These are phyloP conservation scores for Epinotia demarniana DNA, from an alignment of 2,888 invertebrate genomes.

Conservation along the genomic window DNA sequence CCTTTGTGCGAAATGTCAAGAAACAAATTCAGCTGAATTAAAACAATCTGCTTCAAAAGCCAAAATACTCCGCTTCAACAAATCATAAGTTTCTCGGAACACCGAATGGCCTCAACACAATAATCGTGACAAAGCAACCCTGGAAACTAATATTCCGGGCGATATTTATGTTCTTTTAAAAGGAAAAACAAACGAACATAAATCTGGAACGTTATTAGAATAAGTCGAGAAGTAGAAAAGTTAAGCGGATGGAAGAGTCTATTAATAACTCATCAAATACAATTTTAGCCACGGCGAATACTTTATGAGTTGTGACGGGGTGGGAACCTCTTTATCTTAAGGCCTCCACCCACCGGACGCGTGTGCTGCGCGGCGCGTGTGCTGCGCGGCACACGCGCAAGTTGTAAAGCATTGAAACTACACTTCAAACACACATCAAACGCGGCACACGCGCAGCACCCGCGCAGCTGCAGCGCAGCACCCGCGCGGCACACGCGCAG, in stretches of 20 bases:
- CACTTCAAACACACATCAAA: no score
- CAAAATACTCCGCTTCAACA: neutral
- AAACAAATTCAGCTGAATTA: neutral
- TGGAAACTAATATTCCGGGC: slow-evolving; percentile 32
- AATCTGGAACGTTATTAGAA: slow-evolving; percentile 39
- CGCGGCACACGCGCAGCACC: no score
- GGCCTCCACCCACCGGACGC: no score
- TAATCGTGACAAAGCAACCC: slow-evolving; percentile 24
- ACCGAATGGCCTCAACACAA: neutral
- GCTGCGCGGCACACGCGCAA: no score
- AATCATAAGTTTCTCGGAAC: neutral
- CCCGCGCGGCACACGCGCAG: no score
- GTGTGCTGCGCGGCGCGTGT: no score
- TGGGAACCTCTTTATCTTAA: neutral
- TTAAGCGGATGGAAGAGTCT: slow-evolving; percentile 32
- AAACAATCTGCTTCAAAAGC: slow-evolving; percentile 3
- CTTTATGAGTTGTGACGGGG: slow-evolving; percentile 5
- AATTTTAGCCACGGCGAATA: slow-evolving; percentile 12
- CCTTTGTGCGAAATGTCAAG: no score
- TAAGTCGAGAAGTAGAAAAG: slow-evolving; percentile 33
- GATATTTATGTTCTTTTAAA: slow-evolving; percentile 40
- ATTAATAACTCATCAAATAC: slow-evolving; percentile 34
- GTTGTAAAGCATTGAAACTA: no score
- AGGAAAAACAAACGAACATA: slow-evolving; percentile 33
- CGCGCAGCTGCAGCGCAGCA: no score